Evolutionary conservation across 2,888 invertebrate species (phyloP).

Genomic region (Brenthis daphne): DNA sequence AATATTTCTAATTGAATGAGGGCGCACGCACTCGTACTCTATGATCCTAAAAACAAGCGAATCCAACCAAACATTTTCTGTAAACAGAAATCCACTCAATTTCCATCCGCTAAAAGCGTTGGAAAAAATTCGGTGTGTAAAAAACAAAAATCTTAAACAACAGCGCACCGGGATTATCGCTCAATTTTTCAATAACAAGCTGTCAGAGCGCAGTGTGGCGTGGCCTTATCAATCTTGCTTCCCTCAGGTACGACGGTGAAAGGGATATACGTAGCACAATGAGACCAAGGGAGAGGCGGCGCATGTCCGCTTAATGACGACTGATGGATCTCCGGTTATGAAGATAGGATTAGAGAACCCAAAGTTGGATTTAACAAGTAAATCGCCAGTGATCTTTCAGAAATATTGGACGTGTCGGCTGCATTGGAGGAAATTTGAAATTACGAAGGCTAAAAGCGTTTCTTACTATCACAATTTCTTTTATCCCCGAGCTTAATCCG

Average conservation of each 20-base stretch:
- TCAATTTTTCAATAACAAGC: conserved; percentile 79
- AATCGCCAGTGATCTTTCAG: conserved; percentile 54
- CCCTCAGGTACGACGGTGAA: conserved; percentile 58
- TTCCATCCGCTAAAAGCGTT: conserved; percentile 44
- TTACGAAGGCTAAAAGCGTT: conserved; percentile 42
- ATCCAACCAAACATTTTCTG: conserved; percentile 14
- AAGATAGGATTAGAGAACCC: conserved; percentile 67
- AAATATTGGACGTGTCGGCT: conserved; percentile 47
- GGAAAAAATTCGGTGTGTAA: conserved; percentile 37
- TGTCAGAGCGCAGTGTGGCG: conserved; percentile 63
- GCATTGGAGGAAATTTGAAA: conserved; percentile 42
- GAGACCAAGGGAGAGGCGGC: conserved; percentile 42
- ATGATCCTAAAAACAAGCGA: conserved; percentile 13
- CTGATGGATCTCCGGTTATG: conserved; percentile 73
- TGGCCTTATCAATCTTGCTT: conserved; percentile 72
- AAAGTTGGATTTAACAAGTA: conserved; percentile 59
- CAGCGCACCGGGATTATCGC: conserved; percentile 68
- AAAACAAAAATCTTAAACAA: conserved; percentile 61
- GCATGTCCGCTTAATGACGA: conserved; percentile 73
- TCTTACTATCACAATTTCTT: conserved; percentile 27
- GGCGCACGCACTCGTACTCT: background rate
- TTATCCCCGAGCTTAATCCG: conserved; percentile 27
- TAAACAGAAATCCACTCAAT: conserved; percentile 43
- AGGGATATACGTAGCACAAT: conserved; percentile 25
- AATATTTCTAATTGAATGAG: background rate